Conservation (phyloP, 2,113 vertebrate species). For the Lepisosteus osseus region DNA sequence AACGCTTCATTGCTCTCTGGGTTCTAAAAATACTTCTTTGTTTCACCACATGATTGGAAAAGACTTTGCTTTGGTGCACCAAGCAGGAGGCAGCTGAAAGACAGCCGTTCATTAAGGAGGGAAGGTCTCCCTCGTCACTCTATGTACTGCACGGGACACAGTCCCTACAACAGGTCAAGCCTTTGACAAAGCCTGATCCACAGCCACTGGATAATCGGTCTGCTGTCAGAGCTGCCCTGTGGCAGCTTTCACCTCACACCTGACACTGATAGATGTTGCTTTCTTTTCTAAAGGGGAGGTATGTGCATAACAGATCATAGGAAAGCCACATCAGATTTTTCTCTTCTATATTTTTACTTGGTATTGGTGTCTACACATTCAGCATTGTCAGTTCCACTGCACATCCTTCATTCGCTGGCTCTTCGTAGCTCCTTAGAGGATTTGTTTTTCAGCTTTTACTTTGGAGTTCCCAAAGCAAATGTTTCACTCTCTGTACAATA, state of each 20-base stretch:
- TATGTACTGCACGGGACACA: neutral
- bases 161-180: neutral
- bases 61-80: neutral
- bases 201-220: neutral
- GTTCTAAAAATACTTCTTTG: neutral
- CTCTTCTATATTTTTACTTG: neutral
- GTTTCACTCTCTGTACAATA: too few species aligned
- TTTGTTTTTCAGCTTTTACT: too few species aligned
- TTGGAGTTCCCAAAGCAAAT: too few species aligned
- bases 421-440: too few species aligned
- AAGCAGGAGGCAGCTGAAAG: neutral
- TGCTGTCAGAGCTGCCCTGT: neutral
- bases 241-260: neutral
- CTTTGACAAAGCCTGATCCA: neutral
- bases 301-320: neutral
- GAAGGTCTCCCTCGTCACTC: too few species aligned
- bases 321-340: neutral
- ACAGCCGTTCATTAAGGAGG: too few species aligned
- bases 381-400: too few species aligned
- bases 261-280: constrained; percentile 2
- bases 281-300: neutral
- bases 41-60: neutral
- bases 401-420: too few species aligned
- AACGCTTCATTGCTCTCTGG: neutral
- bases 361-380: too few species aligned